Evolutionary conservation across 2,888 invertebrate genomes (phyloP).

Genomic region (Dione vanillae): DNA sequence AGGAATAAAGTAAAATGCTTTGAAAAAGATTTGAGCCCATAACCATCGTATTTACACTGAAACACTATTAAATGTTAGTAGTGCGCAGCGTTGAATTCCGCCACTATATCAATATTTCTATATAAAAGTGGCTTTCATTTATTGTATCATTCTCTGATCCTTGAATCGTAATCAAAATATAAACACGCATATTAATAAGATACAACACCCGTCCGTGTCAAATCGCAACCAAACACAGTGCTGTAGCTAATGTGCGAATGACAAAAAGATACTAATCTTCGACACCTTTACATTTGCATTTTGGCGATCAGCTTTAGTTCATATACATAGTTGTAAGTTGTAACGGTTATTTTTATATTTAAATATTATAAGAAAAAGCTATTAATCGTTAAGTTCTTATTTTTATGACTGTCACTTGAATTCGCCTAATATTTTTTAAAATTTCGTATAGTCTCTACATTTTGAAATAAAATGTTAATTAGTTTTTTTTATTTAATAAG

Average conservation of each 20-base stretch:
- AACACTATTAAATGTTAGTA: neutral
- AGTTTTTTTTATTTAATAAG: too few relatives aligned
- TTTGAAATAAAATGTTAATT: too few relatives aligned
- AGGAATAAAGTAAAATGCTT: too few relatives aligned
- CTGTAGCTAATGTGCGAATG: constrained; percentile 70
- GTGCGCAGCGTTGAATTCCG: too few relatives aligned
- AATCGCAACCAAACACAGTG: constrained; percentile 41
- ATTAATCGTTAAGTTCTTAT: neutral
- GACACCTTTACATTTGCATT: constrained; percentile 80
- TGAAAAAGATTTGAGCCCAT: too few relatives aligned
- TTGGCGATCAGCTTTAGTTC: constrained; percentile 52
- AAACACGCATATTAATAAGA: constrained; percentile 50
- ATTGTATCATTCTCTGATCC: neutral
- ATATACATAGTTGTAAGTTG: constrained; percentile 12
- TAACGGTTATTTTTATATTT: constrained; percentile 22
- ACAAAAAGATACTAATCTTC: constrained; percentile 82
- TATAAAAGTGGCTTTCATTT: too few relatives aligned
- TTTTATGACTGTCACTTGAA: too few relatives aligned
- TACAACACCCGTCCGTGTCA: constrained; percentile 69
- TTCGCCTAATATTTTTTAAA: too few relatives aligned
- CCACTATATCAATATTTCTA: too few relatives aligned
- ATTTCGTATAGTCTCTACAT: too few relatives aligned
- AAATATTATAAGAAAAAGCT: too few relatives aligned
- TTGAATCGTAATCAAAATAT: constrained; percentile 19
- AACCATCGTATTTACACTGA: neutral